Evolutionary conservation across 2,113 vertebrate species (phyloP), one percentile per base, ranked within the genome.

Genomic region (Myrmecophaga tridactyla): DNA sequence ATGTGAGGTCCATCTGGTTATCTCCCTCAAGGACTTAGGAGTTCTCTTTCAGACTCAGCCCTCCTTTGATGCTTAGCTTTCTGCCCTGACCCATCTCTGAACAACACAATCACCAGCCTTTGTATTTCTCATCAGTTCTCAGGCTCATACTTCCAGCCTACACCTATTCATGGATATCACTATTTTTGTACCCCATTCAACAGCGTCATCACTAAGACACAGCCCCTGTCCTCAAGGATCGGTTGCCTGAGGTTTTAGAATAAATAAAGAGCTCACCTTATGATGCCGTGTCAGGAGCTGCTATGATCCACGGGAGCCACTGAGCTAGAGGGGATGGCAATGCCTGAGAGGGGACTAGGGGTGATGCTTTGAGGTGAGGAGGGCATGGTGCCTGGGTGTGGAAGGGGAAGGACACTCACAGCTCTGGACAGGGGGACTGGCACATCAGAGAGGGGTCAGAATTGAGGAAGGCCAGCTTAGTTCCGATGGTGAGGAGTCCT

Each of bases 241-340:
- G 69, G 21, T 7, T 34, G 0, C 46, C 13, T 25, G 14, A 25
- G 14, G 46, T 1, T 2, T n/a, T 18, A 31, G 76, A 62, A 25
- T 4, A 21, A 36, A 14, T 13, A 17, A 3, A 29, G 51, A 48
- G 3, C 7, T 20, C 0, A 5, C 11, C 2, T 0, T 1, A 0
- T 10, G 25, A 14, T 25, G 43, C 51, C 17, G 31, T 1, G 1
- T 18, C 27, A 39, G 6, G 17, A 2, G 9, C 10, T 29, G 7
- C 18, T 29, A 7, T 8, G 43, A 1, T 7, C 14, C 3, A 3
- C 4, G 13, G 13, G n/a, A 21, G 6, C 17, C 89, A 1, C 1
- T 1, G 17, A 80, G n/a, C 18, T 41, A 7, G 9, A 43, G 29
- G 46, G 27, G 36, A 43, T 3, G 3, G 18, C 0, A 5, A 23